Evolutionary conservation across 2,888 invertebrate genomes (phyloP), one percentile per base, ranked within the genome.

Genomic region (Caenorhabditis imperialis): DNA sequence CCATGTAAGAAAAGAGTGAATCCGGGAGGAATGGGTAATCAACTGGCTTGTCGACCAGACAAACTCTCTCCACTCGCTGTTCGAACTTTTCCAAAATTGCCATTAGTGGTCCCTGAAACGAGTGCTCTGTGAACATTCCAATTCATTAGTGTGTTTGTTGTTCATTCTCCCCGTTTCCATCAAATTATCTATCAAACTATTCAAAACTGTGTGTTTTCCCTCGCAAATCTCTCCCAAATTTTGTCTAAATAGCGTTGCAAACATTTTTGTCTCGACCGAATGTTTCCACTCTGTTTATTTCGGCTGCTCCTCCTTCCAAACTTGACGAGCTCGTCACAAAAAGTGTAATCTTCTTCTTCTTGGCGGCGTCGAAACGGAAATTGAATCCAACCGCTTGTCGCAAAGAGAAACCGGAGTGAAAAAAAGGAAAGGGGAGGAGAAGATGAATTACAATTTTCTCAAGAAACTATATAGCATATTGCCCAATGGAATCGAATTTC

Each of bases 1-100:
- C 83, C 81, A 88, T 78, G 72, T 82, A 88, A 27, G 78, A 76
- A 77, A 88, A 88, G 63, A 88, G 79, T 10, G 78, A 75, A 69
- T 88, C 88, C 14, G 88, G 85, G 18, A 88, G 76, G 72, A 88
- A 88, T 6, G 88, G 83, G 67, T 88, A 88, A 75, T 88, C 88
- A 18, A 88, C 81, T 6, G 88, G 88, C 37, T 83, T 84, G 74
- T 88, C 88, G 48, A 88, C 88, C 61, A 88, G 75, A 74, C 88
- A 88, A 10, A 88, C 82, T 22, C 88, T 78, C 77, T 87, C 85
- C 40, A 88, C 84, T 35, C 85, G 80, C n/a, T 79, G 78, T 40
- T 83, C 81, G 58, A 85, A 81, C 62, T 85, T 81, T 8, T 78
- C 75, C 23, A 85, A 74, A 45, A 88, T 80, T 20, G 79, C 74